These are phyloP conservation scores for Sminthurinus aureus DNA, from an alignment of 2,888 invertebrate species.

Conservation along the genomic window DNA sequence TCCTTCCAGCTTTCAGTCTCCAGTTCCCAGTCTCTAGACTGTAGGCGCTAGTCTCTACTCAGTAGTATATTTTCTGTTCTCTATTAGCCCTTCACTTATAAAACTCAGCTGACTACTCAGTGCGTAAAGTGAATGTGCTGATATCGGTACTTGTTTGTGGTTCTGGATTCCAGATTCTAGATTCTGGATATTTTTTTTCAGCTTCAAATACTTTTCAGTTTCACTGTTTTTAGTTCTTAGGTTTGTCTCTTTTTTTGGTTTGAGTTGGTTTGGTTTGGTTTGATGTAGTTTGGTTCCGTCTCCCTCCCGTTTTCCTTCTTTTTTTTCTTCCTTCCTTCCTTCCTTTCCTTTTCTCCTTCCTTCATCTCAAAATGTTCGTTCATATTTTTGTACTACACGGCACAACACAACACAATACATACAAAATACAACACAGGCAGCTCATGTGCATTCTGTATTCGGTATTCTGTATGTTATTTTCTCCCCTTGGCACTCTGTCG, in stretches of 20 bases:
- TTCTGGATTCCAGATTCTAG: too few species aligned
- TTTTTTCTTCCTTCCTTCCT: neutral
- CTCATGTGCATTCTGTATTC: neutral
- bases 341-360: neutral
- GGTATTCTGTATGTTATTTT: conserved; percentile 24
- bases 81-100: neutral
- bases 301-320: too few species aligned
- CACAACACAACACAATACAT: neutral
- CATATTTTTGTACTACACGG: conserved; percentile 21
- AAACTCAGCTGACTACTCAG: conserved; percentile 13
- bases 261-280: too few species aligned
- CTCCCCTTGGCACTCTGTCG: conserved; percentile 36
- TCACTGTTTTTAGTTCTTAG: neutral
- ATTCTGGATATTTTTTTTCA: conserved; percentile 8
- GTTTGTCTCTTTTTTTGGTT: too few species aligned
- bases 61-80: neutral
- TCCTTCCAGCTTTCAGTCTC: neutral
- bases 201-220: neutral
- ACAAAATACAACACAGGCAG: neutral
- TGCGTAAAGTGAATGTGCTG: too few species aligned
- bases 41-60: neutral
- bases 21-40: neutral
- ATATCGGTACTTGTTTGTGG: too few species aligned
- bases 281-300: too few species aligned
- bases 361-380: neutral